A percentile compares a stretch with the other conserved stretches of the same genome.
These are phyloP conservation scores for Neria commutata DNA, from an alignment of 2,888 invertebrate species.

Conservation along the genomic window DNA sequence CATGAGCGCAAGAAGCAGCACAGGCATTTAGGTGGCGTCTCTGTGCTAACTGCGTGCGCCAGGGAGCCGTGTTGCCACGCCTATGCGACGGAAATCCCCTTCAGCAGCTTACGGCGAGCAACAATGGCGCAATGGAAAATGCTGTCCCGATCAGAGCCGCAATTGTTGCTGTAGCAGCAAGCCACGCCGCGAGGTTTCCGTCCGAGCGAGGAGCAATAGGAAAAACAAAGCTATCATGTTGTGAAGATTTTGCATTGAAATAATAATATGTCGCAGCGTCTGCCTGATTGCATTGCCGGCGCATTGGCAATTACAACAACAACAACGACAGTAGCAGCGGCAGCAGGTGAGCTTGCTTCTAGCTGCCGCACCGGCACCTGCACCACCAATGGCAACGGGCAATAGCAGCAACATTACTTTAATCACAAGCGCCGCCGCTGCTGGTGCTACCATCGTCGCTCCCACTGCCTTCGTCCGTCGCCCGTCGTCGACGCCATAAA, in stretches of 20 bases:
- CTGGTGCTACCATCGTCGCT: neutral
- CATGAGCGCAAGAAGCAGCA: no score
- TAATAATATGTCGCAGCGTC: neutral
- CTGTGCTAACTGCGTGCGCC: no score
- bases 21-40: no score
- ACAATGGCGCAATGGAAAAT: no score
- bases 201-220: neutral
- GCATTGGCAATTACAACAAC: no score
- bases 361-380: neutral
- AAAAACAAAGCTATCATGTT: neutral
- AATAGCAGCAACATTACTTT: slow-evolving; percentile 20
- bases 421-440: slow-evolving; percentile 18
- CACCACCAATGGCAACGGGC: slow-evolving; percentile 3
- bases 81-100: no score
- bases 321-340: neutral
- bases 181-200: neutral
- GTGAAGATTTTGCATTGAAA: slow-evolving; percentile 1
- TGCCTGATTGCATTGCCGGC: neutral
- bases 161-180: no score
- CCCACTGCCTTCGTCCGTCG: neutral
- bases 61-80: no score
- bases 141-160: no score
- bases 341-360: slow-evolving; percentile 4
- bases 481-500: neutral
- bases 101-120: no score